Percentiles rank a stretch among this genome's conserved stretches.
phyloP scores from a whole-genome alignment of 2,113 vertebrate species.

The Hirundichthys speculiger region DNA sequence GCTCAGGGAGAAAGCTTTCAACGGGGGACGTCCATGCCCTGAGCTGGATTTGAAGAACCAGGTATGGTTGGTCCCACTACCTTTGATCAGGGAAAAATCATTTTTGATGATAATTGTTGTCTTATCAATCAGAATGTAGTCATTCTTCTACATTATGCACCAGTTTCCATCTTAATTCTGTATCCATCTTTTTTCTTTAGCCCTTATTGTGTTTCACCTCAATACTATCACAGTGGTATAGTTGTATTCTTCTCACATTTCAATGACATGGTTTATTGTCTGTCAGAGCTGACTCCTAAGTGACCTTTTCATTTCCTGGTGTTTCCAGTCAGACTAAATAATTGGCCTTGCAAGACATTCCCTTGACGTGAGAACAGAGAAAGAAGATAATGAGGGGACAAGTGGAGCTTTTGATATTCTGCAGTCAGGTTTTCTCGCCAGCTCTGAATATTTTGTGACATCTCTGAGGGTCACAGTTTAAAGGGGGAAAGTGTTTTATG shows the following conservation, averaged over 20 bases:
- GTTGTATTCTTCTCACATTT: slow-evolving; percentile 55
- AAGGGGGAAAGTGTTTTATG: slow-evolving; percentile 63
- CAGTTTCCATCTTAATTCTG: slow-evolving; percentile 25
- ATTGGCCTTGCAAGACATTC: slow-evolving; percentile 48
- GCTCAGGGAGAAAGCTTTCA: slow-evolving; percentile 96
- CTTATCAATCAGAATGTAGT: no score
- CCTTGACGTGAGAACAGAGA: slow-evolving; percentile 37
- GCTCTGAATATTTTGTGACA: slow-evolving; percentile 56
- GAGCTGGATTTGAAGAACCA: slow-evolving; percentile 96
- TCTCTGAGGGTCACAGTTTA: slow-evolving; percentile 63
- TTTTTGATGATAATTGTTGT: no score
- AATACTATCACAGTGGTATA: slow-evolving; percentile 1
- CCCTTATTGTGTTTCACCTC: neutral
- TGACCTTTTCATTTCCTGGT: slow-evolving; percentile 46
- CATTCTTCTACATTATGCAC: no score
- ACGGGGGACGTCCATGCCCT: slow-evolving; percentile 93
- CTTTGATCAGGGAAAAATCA: no score
- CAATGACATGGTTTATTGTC: slow-evolving; percentile 62
- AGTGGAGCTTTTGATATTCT: slow-evolving; percentile 55
- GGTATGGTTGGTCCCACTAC: slow-evolving; percentile 79
- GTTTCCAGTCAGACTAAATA: slow-evolving; percentile 40
- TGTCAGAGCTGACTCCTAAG: slow-evolving; percentile 35
- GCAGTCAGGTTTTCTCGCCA: slow-evolving; percentile 33
- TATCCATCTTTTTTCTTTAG: neutral
- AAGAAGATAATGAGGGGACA: neutral